These are phyloP conservation scores for Drosophila multiciliata DNA, from an alignment of 2,888 invertebrate species.

Conservation along the genomic window DNA sequence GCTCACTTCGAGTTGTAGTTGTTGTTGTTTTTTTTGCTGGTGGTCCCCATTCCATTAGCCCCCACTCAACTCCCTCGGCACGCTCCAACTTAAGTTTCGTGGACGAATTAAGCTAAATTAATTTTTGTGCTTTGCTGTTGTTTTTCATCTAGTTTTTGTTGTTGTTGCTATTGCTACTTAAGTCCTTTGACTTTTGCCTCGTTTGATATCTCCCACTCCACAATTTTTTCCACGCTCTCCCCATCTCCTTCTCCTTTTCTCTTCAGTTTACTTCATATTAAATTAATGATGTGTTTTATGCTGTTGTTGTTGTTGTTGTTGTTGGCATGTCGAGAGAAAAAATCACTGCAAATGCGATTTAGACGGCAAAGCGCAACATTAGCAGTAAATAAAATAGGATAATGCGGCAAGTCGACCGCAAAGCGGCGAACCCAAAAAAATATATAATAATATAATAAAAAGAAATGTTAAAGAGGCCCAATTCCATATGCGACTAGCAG, in stretches of 20 bases:
- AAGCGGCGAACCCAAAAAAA: constrained; percentile 32
- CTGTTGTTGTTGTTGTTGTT: constrained; percentile 36
- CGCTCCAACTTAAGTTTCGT: constrained; percentile 59
- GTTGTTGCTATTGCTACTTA: constrained; percentile 55
- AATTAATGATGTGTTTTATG: constrained; percentile 82
- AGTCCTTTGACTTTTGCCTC: constrained; percentile 63
- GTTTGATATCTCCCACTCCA: constrained; percentile 38
- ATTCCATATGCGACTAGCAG: constrained; percentile 4
- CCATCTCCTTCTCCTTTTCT: neutral
- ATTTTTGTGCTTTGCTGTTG: constrained; percentile 73
- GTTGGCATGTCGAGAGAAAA: constrained; percentile 42
- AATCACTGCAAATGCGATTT: constrained; percentile 79
- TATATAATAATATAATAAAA: constrained; percentile 17
- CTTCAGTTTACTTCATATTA: constrained; percentile 57
- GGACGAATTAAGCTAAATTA: constrained; percentile 82
- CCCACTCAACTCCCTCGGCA: constrained; percentile 44
- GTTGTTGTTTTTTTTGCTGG: constrained; percentile 17
- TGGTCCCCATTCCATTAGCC: constrained; percentile 53
- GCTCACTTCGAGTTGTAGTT: constrained; percentile 16
- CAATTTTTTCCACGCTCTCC: constrained; percentile 21
- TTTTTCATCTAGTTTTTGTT: constrained; percentile 24
- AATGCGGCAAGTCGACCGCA: constrained; percentile 78
- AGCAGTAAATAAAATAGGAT: constrained; percentile 80
- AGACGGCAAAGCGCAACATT: constrained; percentile 77
- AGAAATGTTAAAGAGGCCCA: constrained; percentile 6